Conservation (phyloP, 2,888 invertebrate genomes). For the Pammene aurita region DNA sequence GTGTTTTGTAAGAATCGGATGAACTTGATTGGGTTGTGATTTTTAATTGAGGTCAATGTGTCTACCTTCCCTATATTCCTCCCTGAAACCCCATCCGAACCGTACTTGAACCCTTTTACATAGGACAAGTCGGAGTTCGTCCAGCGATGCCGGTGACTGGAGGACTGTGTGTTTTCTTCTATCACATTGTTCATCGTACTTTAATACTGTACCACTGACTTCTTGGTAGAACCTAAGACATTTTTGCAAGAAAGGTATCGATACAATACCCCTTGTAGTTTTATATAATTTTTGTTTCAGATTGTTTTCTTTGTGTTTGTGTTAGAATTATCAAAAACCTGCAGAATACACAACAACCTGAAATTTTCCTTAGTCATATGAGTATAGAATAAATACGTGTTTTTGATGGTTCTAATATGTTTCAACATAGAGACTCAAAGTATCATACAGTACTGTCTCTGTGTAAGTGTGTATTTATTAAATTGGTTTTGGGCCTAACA, state of each 20-base stretch:
- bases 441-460: slow-evolving; percentile 74
- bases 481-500: slow-evolving; percentile 44
- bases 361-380: too few relatives aligned
- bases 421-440: slow-evolving; percentile 62
- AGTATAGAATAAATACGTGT: slow-evolving; percentile 6
- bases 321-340: slow-evolving; percentile 53
- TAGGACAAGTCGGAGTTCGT: slow-evolving; percentile 75
- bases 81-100: slow-evolving; percentile 44
- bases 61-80: slow-evolving; percentile 50
- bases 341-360: background rate
- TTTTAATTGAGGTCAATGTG: slow-evolving; percentile 47
- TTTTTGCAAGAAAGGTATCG: slow-evolving; percentile 66
- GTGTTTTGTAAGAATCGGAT: slow-evolving; percentile 10
- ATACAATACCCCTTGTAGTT: slow-evolving; percentile 61
- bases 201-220: slow-evolving; percentile 48
- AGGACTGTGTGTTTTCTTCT: slow-evolving; percentile 54
- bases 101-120: slow-evolving; percentile 76
- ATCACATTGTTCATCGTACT: slow-evolving; percentile 58
- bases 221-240: slow-evolving; percentile 10
- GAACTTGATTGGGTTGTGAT: background rate
- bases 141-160: slow-evolving; percentile 57
- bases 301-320: slow-evolving; percentile 50
- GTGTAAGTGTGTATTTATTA: slow-evolving; percentile 57
- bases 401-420: slow-evolving; percentile 55
- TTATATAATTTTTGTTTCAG: slow-evolving; percentile 43